Evolutionary conservation across 2,797 vertebrate genomes (phyloP), one percentile per base, ranked within the genome.

Genomic region (Lacerta agilis): DNA sequence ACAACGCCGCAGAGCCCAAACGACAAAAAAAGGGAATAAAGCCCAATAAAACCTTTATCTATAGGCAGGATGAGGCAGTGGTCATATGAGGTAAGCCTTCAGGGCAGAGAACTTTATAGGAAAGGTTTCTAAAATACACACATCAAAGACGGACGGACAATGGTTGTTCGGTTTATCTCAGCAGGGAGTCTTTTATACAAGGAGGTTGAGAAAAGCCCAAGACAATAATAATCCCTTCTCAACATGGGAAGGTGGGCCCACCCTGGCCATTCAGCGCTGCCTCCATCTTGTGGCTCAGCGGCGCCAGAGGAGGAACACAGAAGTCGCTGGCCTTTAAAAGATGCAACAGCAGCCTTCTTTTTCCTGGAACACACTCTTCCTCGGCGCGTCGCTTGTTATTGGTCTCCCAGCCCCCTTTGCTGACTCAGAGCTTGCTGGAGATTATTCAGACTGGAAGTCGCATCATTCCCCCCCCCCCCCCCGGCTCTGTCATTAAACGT

Each of bases 71-170:
- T 67, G 66, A 79, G 89, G 43, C 55, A 66, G 17, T 2, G n/a
- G 79, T 15, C 66, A 17, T 83, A 69, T 1, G 11, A 1, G 23
- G 81, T 0, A 79, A 92, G 89, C 85, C 89, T 91, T 49, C 43
- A 2, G 84, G 89, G 89, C 91, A 93, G 85, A 87, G 82, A 64
- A 3, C 1, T 87, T 88, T 80, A 33, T 58, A 82, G 83, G 94
- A 97, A 96, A 94, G 92, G 96, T 95, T 97, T 97, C 97, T 95
- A 97, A 96, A 97, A 96, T 29, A 91, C 90, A 90, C 93, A 95
- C 91, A 96, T 97, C 96, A 96, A 97, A 97, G 95, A 79, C 61
- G 76, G 83, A 64, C 91, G 92, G 96, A 96, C 95, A 96, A 96
- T 96, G 94, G 86, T 61, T 79, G 82, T 87, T 94, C 92, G 94